Evolutionary conservation across 2,888 invertebrate genomes (phyloP), one percentile per base, ranked within the genome.

Genomic region (Corythucha ciliata): DNA sequence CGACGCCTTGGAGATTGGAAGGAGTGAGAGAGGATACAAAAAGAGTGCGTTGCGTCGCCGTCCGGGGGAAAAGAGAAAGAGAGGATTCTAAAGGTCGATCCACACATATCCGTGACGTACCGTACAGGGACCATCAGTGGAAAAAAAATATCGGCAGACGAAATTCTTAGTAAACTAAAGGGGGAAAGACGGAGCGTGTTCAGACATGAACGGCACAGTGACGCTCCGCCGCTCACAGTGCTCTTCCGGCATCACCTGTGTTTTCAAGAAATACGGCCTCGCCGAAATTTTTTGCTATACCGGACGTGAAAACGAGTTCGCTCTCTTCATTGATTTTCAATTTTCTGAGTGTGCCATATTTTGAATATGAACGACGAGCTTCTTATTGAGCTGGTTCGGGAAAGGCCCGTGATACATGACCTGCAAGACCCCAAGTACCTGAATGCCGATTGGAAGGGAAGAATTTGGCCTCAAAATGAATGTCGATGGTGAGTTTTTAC

Each of bases 81-180:
- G n/a, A n/a, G n/a, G n/a, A n/a, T n/a, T n/a, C 29, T 29, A 10
- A 29, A 29, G 29, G 29, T 29, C 29, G 29, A 29, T 29, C 29
- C 29, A 29, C 29, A 29, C 29, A 29, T 29, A 29, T 29, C 29
- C 29, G 29, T 29, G 29, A 29, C 29, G 29, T 29, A 29, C 29
- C 29, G 29, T 29, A 29, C 29, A 29, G 29, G 29, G 29, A 29
- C 29, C 29, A 10, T 29, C 29, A 29, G 29, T 29, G 29, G 29
- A 29, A 29, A 29, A 29, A 29, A 29, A 29, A 29, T 29, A 29
- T 29, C 29, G 29, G 29, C 29, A 29, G 29, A 29, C 29, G 29
- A 29, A 29, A 29, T 29, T 29, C n/a, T 29, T 29, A 29, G 29
- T 29, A 29, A 29, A 29, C 29, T 29, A 29, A 29, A 29, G n/a